Percentiles rank a stretch among this genome's conserved stretches.
These are phyloP conservation scores for Hippopotamyrus pictus DNA, from an alignment of 2,797 vertebrate genomes.

Conservation along the genomic window DNA sequence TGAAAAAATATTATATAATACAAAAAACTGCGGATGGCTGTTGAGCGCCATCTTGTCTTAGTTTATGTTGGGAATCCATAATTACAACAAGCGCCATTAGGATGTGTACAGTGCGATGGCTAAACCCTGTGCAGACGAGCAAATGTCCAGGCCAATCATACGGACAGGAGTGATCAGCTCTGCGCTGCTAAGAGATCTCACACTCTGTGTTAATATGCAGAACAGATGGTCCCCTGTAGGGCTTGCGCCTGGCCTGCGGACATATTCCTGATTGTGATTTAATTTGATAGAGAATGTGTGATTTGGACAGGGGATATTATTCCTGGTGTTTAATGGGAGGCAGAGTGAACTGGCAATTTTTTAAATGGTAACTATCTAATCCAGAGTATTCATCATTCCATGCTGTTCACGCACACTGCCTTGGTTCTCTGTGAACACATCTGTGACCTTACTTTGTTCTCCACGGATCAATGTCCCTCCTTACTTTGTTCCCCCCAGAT, in stretches of 20 bases:
- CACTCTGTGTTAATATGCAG: conserved; percentile 50
- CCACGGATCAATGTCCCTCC: no score
- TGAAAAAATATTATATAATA: neutral
- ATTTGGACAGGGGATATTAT: conserved; percentile 23
- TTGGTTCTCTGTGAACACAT: neutral
- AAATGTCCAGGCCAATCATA: neutral
- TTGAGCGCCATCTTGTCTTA: neutral
- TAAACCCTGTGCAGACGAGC: neutral
- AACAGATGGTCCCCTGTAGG: conserved; percentile 44
- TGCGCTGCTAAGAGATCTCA: conserved; percentile 35
- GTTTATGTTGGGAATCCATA: neutral
- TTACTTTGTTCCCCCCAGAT: no score
- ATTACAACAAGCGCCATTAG: conserved; percentile 6
- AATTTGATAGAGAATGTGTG: conserved; percentile 44
- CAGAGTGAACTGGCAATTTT: conserved; percentile 25
- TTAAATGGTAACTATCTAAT: neutral
- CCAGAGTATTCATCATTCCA: neutral
- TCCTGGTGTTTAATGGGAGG: conserved; percentile 43
- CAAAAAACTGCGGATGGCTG: neutral
- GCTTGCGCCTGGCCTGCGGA: conserved; percentile 27
- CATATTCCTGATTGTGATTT: conserved; percentile 52
- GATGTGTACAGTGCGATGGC: neutral
- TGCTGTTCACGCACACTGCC: neutral
- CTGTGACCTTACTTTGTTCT: neutral
- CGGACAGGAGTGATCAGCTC: conserved; percentile 31